Base-by-base conservation (phyloP, 2,888 invertebrate genomes). In the Caenorhabditis macrosperma region DNA sequence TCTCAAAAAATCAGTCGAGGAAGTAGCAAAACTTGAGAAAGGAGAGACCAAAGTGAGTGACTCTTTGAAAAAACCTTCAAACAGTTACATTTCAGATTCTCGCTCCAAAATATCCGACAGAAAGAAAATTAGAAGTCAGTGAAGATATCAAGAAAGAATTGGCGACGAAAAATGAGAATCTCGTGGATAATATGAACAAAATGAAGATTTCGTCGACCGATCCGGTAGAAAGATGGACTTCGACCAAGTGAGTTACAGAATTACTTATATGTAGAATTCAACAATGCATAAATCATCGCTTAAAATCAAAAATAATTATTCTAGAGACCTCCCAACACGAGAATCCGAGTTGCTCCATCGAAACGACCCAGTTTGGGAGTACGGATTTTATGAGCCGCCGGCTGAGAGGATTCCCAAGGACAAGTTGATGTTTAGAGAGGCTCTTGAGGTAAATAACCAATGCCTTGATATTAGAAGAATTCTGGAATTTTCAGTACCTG, bases 331-430 rank as follows among this genome's bases (percentile, higher is more conserved):
- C 15, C 87, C 87, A 7, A 83, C 85, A 26, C 78, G 86, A 5
- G 88, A 86, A 67, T 77, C 84, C 17, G 87, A 88, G 71, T 86
- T 71, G 54, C 38, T 71, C 22, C 86, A 86, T 33, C 76, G 85
- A 38, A 85, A 88, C 52, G 86, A 87, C 71, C 85, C 83, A 0
- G 69, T 82, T n/a, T 88, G 85, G 85, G 87, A 88, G 66, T 89
- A 85, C 75, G 88, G 88, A 22, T 89, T 88, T 59, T 87, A 87
- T 50, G 89, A 89, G 63, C 88, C 87, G 17, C 78, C 87, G 0
- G 57, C 78, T 1, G 88, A 89, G 28, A 82, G 83, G 63, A 86
- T 89, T 63, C 86, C 86, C 20, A 79, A 84, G 57, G 82, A 85
- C 24, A 86, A 85, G 55, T 35, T 89, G 10, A 88, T 75, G 82